Conservation (phyloP, 2,888 invertebrate species). For the Drosophila tripunctata region DNA sequence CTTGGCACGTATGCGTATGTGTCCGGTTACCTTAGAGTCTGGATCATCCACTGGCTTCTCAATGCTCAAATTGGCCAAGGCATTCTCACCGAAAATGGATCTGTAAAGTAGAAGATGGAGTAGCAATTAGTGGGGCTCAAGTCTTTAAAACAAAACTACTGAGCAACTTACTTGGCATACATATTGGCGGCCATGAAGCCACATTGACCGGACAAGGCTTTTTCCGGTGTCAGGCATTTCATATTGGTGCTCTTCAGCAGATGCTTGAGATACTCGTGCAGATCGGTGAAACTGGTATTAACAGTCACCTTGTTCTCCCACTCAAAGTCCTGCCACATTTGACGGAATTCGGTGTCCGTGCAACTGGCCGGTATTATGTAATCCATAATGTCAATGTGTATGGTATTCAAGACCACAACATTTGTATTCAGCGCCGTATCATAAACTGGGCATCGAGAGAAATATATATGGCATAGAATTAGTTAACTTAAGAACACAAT, state of each 20-base stretch:
- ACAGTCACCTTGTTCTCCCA: constrained; percentile 99
- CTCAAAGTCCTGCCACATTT: constrained; percentile 99
- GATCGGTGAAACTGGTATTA: constrained; percentile 95
- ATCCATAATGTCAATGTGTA: constrained; percentile 99
- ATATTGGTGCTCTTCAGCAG: constrained; percentile 98
- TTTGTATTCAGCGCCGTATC: constrained; percentile 92
- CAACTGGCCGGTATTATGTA: constrained; percentile 98
- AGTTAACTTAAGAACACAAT: too few relatives aligned
- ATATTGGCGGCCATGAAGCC: constrained; percentile 99
- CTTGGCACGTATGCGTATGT: constrained; percentile 98
- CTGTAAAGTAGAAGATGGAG: constrained; percentile 79
- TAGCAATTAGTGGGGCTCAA: too few relatives aligned
- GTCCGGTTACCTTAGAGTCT: constrained; percentile 95
- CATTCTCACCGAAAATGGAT: constrained; percentile 99
- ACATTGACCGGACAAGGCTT: constrained; percentile 97
- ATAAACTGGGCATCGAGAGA: too few relatives aligned
- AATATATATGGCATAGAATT: too few relatives aligned
- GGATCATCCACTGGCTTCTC: constrained; percentile 96
- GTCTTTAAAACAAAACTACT: too few relatives aligned
- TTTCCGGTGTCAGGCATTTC: constrained; percentile 99
- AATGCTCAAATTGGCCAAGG: constrained; percentile 98
- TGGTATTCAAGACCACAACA: constrained; percentile 99
- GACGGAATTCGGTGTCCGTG: constrained; percentile 97
- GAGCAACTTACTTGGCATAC: constrained; percentile 91
- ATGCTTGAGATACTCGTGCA: constrained; percentile 96